Base-by-base conservation (phyloP, 2,113 vertebrate species). In the Delphinus delphis region DNA sequence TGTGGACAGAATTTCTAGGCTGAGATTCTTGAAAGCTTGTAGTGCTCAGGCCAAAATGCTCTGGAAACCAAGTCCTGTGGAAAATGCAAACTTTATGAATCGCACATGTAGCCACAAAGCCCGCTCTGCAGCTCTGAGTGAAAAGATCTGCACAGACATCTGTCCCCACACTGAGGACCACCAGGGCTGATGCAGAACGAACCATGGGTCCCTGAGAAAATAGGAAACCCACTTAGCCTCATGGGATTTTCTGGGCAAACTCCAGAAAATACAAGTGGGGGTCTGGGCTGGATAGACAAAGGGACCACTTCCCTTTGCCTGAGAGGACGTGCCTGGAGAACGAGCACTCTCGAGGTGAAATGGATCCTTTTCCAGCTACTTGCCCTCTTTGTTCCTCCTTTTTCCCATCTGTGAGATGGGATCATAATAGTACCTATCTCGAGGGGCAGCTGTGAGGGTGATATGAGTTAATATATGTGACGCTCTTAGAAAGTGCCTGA, bases 1-100 rank as follows among this genome's bases (percentile, higher is more conserved):
- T 93, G 89, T 86, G 91, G 85, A 97, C 86, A 1, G 23, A 92
- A 10, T 95, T 96, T 97, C 89, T 95, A 86, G 0, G 55, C 92
- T 95, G 93, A 63, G 82, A 95, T 96, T 95, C 93, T 94, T 87
- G 88, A 97, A 92, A 83, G 77, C 70, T 93, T 74, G 67, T 10
- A 80, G 91, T 53, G 63, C 58, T 50, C 8, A 20, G 94, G 97
- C 95, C 98, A 98, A 98, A 95, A 94, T 26, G 60, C 47, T 90
- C 97, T 95, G 97, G 96, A 97, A 98, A 98, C 93, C 82, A 80
- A 97, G 83, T 91, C 65, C 93, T 98, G 97, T 97, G 98, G 97
- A 97, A 95, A 98, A 97, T 18, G 0, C 70, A 53, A 88, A 87
- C 84, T 95, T 98, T 97, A 98, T 97, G 98, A 97, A 97, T 96